phyloP scores from a whole-genome alignment of 2,888 invertebrate genomes.

The Venusia cambrica region DNA sequence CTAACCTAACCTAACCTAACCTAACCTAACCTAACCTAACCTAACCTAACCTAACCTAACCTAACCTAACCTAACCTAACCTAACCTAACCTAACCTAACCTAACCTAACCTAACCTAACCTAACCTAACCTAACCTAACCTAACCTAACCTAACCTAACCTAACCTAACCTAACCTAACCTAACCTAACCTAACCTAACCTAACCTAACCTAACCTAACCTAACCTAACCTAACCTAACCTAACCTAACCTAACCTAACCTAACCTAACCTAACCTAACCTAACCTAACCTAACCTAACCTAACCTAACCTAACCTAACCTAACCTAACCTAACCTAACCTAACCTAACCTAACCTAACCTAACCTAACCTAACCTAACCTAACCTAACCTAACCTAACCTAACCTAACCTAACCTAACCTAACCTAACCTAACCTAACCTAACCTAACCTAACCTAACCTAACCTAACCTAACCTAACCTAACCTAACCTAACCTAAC shows the following conservation, averaged over 20 bases:
- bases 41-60: too few relatives aligned
- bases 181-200: too few relatives aligned
- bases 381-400: constrained; percentile 17
- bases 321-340: constrained; percentile 22
- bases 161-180: too few relatives aligned
- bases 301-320: constrained; percentile 24
- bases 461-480: constrained; percentile 26
- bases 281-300: constrained; percentile 23
- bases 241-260: constrained; percentile 28
- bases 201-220: too few relatives aligned
- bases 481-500: constrained; percentile 22
- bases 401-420: constrained; percentile 16
- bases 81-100: too few relatives aligned
- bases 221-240: too few relatives aligned
- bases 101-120: too few relatives aligned
- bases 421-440: constrained; percentile 15
- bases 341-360: constrained; percentile 20
- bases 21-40: too few relatives aligned
- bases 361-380: constrained; percentile 20
- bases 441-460: constrained; percentile 20
- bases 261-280: constrained; percentile 26
- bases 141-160: too few relatives aligned
- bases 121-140: too few relatives aligned
- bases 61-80: too few relatives aligned
- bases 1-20: too few relatives aligned